Evolutionary conservation across 2,113 vertebrate species (phyloP).

Genomic region (Jacana jacana): DNA sequence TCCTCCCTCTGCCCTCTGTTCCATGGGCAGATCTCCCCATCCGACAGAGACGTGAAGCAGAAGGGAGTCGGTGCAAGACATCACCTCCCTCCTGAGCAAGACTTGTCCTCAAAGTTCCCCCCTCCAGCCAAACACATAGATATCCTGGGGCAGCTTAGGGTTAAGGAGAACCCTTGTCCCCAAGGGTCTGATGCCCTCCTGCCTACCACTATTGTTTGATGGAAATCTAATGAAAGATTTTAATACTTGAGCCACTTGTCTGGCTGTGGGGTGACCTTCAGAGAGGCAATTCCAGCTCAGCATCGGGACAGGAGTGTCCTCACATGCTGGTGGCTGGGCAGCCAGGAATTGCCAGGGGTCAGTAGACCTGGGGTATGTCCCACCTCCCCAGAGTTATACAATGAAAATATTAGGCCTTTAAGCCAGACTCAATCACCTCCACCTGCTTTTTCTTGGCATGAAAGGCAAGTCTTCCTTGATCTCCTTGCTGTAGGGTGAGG

Average conservation of each 20-base stretch:
- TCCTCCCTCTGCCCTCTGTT: background rate
- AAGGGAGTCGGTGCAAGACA: background rate
- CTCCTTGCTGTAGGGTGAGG: background rate
- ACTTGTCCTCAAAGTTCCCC: background rate
- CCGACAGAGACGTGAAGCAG: rapidly evolving
- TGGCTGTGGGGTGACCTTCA: background rate
- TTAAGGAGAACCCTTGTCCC: background rate
- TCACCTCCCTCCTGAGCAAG: background rate
- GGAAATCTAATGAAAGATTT: background rate
- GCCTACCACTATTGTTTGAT: background rate
- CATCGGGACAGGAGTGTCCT: background rate
- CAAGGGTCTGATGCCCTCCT: background rate
- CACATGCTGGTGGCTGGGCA: background rate
- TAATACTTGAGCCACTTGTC: background rate
- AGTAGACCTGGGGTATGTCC: background rate
- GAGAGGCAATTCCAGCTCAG: background rate
- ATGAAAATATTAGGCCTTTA: background rate
- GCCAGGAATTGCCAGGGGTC: rapidly evolving
- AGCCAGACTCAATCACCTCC: background rate
- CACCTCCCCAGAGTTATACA: background rate
- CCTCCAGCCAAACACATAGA: background rate
- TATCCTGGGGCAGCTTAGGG: background rate
- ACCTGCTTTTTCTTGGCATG: background rate
- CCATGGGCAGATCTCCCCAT: rapidly evolving
- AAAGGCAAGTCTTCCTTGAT: background rate